Base-by-base conservation (phyloP, 2,888 invertebrate genomes). In the Tryphoninae sp. region DNA sequence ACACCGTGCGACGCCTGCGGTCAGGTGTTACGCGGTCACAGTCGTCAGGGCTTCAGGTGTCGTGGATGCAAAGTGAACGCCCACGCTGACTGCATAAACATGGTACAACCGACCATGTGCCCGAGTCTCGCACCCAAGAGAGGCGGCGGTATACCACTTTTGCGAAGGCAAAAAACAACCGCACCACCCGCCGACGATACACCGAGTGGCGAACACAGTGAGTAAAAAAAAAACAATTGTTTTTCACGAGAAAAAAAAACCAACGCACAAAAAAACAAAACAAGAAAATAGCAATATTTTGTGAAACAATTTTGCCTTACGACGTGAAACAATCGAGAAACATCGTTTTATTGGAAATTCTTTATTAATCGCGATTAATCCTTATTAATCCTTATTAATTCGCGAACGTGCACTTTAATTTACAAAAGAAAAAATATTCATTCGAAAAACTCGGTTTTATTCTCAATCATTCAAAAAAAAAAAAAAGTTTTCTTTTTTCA, bases 1-100 rank as follows among this genome's bases (percentile, higher is more conserved):
- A 98, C 98, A 62, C 97, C 98, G 40, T 98, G 98, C 92, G 98
- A 98, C 92, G 95, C 97, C 86, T 98, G 98, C 93, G 97, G 97
- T 82, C 97, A 98, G 93, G 97, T 98, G 74, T 94, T 98, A 77
- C 94, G 98, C 94, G 98, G 98, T 79, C 98, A 98, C 92, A 97
- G 97, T 72, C 94, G 97, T 64, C 98, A 98, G 92, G 98, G 98
- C 16, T 93, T 98, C 76, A 96, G 97, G 84, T 98, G 98, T 92
- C 95, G 97, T 76, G 94, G 97, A 84, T 98, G 98, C 92, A 98
- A 98, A 92, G 95, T 96, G 93, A 98, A 98, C 92, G 96, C 97
- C 74, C 98, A 98, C 92, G 94, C 96, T 61, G 97, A 98, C 92
- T 98, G 98, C 92, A 93, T 94, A 84, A 93, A 93, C 82, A 95